Base-by-base conservation (phyloP, 2,113 vertebrate genomes). In the Aptenodytes patagonicus region DNA sequence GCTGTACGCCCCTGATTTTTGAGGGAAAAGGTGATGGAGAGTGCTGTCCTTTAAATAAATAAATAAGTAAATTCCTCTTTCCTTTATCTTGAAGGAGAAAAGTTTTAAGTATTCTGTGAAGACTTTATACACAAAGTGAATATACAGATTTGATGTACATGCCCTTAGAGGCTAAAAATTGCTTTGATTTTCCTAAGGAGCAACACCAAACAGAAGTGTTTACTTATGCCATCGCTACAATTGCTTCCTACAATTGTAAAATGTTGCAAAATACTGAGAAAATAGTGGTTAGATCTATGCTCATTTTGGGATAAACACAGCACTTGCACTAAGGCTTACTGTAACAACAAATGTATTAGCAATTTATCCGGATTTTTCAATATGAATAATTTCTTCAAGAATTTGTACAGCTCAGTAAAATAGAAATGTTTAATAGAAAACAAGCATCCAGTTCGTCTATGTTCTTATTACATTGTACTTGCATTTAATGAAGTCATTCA, bases 1-100 rank as follows among this genome's bases (percentile, higher is more conserved):
- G 16, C 22, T 76, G 10, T 17, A 49, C 0, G 0, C 28, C 6
- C 46, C n/a, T 0, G 3, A 7, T 55, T 90, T 70, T 75, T 36
- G 71, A 55, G 36, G 15, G 34, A 83, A 94, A 86, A 80, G 7
- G 17, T 44, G 31, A 80, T 46, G 19, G 28, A 58, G 10, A 88
- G 7, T 60, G 36, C 29, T 80, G 71, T 38, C 24, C 38, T 65
- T 62, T 15, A 90, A 94, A 42, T n/a, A 49, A 79, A 78, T 17
- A 34, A 69, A 38, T 12, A 9, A 29, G 34, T 9, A 10, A 25
- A 14, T 54, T 40, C 26, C 4, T 22, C 20, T 73, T 77, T 61
- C 46, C 11, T 73, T 93, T 65, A n/a, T 77, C 44, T 31, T 76
- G n/a, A 89, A 65, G 7, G 14, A 80, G 21, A 34, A 86, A 76